Conservation (phyloP, 2,797 vertebrate genomes). For the Pantherophis vulpinus region DNA sequence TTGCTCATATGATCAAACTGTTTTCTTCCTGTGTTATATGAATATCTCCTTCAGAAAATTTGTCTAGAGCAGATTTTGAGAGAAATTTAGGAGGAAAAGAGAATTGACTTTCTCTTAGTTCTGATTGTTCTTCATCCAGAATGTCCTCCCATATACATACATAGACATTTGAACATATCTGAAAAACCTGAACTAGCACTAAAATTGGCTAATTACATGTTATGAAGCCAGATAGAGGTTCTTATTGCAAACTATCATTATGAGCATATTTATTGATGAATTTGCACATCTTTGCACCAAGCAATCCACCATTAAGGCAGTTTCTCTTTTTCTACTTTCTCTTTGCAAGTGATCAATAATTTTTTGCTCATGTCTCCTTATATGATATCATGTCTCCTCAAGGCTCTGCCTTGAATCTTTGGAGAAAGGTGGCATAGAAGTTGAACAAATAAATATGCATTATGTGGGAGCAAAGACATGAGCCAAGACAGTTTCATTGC, state of each 20-base stretch:
- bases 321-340: neutral
- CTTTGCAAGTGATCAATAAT: neutral
- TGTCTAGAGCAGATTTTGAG: neutral
- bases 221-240: neutral
- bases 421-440: too few relatives aligned
- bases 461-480: neutral
- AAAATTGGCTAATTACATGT: neutral
- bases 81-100: neutral
- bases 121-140: neutral
- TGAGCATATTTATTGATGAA: neutral
- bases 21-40: neutral
- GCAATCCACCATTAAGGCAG: neutral
- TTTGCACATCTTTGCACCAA: neutral
- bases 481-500: neutral
- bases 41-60: neutral
- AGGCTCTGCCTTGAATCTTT: too few relatives aligned
- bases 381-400: neutral
- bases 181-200: neutral
- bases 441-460: neutral
- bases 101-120: neutral
- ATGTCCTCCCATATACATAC: constrained; percentile 17
- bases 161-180: neutral
- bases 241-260: neutral
- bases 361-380: neutral
- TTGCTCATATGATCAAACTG: neutral